A percentile compares a stretch with the other conserved stretches of the same genome.
phyloP scores from a whole-genome alignment of 2,113 vertebrate genomes.

The Falcunculus frontatus region DNA sequence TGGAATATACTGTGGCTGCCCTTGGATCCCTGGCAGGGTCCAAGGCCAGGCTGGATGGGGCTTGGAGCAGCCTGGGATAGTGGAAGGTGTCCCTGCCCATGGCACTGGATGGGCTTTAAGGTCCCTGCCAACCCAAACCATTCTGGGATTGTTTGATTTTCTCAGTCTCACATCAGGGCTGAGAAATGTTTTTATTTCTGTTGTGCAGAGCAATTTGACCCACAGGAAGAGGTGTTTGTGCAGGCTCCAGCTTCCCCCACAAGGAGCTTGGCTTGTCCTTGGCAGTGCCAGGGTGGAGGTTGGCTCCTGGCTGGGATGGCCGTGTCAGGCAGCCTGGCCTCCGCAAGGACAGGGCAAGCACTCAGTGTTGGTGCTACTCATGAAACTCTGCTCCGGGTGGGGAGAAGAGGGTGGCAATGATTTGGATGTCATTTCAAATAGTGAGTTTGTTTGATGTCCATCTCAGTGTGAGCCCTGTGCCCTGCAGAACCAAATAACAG shows the following conservation, averaged over 20 bases:
- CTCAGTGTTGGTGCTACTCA: rapidly evolving
- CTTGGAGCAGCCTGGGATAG: neutral
- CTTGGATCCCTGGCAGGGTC: neutral
- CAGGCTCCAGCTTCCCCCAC: neutral
- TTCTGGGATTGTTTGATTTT: neutral
- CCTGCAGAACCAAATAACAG: neutral
- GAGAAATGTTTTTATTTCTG: neutral
- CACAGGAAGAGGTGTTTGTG: neutral
- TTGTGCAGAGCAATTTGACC: neutral
- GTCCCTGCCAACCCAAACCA: neutral
- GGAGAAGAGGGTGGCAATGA: neutral
- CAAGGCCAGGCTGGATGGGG: neutral
- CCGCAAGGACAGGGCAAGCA: neutral
- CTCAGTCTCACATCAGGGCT: rapidly evolving
- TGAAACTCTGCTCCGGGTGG: neutral
- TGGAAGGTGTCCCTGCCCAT: neutral
- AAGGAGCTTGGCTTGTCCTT: neutral
- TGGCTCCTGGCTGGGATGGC: neutral
- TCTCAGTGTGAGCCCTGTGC: neutral
- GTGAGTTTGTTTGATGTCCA: neutral
- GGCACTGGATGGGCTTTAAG: rapidly evolving
- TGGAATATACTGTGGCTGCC: neutral
- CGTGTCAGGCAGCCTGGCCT: rapidly evolving
- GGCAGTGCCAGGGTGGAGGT: neutral
- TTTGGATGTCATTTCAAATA: rapidly evolving